A percentile compares a stretch with the other conserved stretches of the same genome.
Conservation (phyloP, 1,140 invertebrate genomes). For the Lineus longissimus region DNA sequence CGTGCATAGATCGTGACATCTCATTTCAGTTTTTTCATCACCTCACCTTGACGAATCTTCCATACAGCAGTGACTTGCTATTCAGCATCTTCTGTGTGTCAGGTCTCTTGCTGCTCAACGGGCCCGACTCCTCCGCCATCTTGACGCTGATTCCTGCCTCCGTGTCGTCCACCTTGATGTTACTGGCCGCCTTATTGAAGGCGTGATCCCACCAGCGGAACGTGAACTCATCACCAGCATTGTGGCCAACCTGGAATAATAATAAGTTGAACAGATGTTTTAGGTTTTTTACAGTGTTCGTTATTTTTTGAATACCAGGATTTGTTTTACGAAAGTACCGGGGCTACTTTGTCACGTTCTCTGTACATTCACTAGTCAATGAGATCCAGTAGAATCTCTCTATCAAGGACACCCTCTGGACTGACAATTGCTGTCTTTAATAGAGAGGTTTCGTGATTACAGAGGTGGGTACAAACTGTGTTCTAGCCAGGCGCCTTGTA, state of each 20-base stretch:
- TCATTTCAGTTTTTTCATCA: background rate
- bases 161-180: constrained; percentile 56
- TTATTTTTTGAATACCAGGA: no score
- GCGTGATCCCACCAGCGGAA: constrained; percentile 78
- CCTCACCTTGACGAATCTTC: constrained; percentile 59
- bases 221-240: constrained; percentile 66
- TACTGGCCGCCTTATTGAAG: constrained; percentile 70
- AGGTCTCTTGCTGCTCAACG: constrained; percentile 33
- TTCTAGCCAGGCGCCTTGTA: no score
- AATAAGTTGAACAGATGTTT: no score
- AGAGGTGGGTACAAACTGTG: no score
- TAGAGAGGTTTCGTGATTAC: no score
- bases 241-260: constrained; percentile 62
- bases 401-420: no score
- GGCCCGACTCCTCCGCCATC: constrained; percentile 52
- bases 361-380: no score
- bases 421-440: no score
- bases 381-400: no score
- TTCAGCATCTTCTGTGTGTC: constrained; percentile 21
- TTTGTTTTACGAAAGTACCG: background rate
- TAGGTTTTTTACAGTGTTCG: no score
- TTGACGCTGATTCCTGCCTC: constrained; percentile 45
- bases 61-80: constrained; percentile 48
- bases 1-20: no score
- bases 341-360: no score